phyloP scores from a whole-genome alignment of 2,888 invertebrate species.

The Pristionchus mayeri region DNA sequence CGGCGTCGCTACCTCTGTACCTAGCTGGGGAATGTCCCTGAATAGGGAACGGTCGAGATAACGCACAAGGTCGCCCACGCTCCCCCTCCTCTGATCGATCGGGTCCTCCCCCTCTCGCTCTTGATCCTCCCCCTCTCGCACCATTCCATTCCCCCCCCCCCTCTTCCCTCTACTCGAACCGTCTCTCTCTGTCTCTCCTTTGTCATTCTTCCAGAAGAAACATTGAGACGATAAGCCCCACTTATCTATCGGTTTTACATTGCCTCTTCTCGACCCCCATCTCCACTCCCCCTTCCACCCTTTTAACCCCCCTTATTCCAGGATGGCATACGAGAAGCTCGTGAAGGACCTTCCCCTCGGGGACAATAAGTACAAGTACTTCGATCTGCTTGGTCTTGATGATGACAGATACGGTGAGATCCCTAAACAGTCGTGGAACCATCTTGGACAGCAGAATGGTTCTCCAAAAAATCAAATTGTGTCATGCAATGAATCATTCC shows the following conservation, averaged over 20 bases:
- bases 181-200: conserved; percentile 10
- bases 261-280: background rate
- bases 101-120: no score
- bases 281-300: background rate
- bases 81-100: conserved; percentile 5
- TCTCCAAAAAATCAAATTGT: no score
- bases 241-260: conserved; percentile 26
- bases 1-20: background rate
- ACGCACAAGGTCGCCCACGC: conserved; percentile 12
- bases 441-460: no score
- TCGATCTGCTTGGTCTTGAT: conserved; percentile 85
- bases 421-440: no score
- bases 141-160: background rate
- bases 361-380: conserved; percentile 84
- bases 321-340: conserved; percentile 56
- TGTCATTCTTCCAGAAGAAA: conserved; percentile 45
- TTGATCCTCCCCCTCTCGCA: conserved; percentile 15
- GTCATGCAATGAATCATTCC: no score
- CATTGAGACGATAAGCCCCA: conserved; percentile 14
- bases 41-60: conserved; percentile 5
- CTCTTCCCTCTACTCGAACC: background rate
- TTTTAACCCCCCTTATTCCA: background rate
- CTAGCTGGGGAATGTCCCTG: conserved; percentile 10
- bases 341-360: conserved; percentile 63
- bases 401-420: conserved; percentile 85